A percentile compares a stretch with the other conserved stretches of the same genome.
These are phyloP conservation scores for Heliconius ethilla DNA, from an alignment of 2,888 invertebrate species.

Conservation along the genomic window DNA sequence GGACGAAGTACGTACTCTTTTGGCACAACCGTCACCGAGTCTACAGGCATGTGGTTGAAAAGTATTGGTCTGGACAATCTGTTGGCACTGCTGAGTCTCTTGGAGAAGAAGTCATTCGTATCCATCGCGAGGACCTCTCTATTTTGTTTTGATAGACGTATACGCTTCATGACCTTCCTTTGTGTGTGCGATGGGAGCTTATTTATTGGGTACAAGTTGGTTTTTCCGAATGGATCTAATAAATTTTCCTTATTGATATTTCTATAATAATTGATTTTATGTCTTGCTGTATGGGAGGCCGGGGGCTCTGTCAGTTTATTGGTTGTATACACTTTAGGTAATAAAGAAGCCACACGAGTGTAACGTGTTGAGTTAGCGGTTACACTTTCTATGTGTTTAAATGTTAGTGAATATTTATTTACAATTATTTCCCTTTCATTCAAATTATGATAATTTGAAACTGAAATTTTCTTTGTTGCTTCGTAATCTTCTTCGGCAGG, in stretches of 20 bases:
- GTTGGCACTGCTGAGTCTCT: conserved; percentile 38
- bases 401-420: neutral
- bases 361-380: neutral
- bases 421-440: neutral
- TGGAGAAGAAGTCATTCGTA: conserved; percentile 55
- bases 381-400: neutral
- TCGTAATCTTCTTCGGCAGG: conserved; percentile 39
- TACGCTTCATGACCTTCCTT: conserved; percentile 51
- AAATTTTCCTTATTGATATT: conserved; percentile 34
- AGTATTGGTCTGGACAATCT: neutral
- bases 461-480: neutral
- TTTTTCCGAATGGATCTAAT: conserved; percentile 53
- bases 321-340: neutral
- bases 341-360: neutral
- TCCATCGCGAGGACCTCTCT: conserved; percentile 53
- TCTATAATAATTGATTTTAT: conserved; percentile 29
- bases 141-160: conserved; percentile 50
- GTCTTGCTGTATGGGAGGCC: neutral
- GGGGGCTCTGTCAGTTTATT: neutral
- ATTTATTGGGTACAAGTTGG: conserved; percentile 53
- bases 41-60: conserved; percentile 14
- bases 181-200: conserved; percentile 46
- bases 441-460: conserved; percentile 1
- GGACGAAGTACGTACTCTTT: conserved; percentile 52
- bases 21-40: conserved; percentile 38